Conservation (phyloP, 2,113 vertebrate species). For the Upupa epops region DNA sequence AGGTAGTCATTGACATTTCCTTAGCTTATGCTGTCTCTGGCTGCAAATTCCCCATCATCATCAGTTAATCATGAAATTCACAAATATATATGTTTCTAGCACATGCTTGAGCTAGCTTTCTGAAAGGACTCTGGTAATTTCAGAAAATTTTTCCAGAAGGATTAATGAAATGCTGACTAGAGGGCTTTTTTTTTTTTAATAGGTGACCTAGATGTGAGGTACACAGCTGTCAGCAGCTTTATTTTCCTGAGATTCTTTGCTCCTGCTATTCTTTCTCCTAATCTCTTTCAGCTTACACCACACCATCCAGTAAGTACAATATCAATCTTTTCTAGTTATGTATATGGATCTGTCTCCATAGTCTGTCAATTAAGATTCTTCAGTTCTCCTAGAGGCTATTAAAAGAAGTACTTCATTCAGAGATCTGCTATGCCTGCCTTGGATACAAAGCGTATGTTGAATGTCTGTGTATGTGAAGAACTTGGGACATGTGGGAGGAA, state of each 20-base stretch:
- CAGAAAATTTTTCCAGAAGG: background rate
- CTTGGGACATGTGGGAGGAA: background rate
- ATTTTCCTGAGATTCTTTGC: slow-evolving; percentile 98
- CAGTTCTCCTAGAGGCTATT: background rate
- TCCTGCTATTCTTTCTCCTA: slow-evolving; percentile 96
- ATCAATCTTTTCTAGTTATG: background rate
- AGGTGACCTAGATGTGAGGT: slow-evolving; percentile 94
- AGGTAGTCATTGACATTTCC: background rate
- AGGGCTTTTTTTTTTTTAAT: background rate
- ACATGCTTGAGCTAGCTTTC: background rate
- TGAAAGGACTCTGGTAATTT: slow-evolving; percentile 8
- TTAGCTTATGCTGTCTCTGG: background rate
- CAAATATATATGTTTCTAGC: background rate
- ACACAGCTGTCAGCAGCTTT: slow-evolving; percentile 97
- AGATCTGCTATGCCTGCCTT: background rate
- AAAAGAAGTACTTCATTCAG: background rate
- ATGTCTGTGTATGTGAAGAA: background rate
- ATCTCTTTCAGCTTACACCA: slow-evolving; percentile 93
- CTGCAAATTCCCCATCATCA: background rate
- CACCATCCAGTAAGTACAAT: slow-evolving; percentile 90
- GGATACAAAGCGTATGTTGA: background rate
- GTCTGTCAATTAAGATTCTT: background rate
- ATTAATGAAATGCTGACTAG: slow-evolving; percentile 20
- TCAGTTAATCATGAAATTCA: background rate
- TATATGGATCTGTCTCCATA: background rate